Evolutionary conservation across 2,113 vertebrate species (phyloP), one percentile per base, ranked within the genome.

Genomic region (Dasypus novemcinctus): DNA sequence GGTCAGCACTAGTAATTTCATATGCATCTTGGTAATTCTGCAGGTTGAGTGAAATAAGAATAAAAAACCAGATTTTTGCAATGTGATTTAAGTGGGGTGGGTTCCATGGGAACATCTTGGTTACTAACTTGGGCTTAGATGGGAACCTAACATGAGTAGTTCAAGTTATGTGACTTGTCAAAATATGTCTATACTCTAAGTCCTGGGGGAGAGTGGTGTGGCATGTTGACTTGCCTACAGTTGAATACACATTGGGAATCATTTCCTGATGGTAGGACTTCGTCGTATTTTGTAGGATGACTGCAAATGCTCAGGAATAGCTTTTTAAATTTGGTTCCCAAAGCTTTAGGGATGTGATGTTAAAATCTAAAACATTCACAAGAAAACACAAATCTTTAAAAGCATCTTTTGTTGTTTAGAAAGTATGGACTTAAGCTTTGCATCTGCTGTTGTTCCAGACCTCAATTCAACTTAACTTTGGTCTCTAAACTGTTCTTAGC

Each of bases 1-100:
- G 97, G 57, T n/a, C 97, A 97, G 96, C 98, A 97, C 64, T 91
- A 94, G 93, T 94, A 90, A 96, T 97, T 98, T 97, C 97, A 94
- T 98, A 89, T 83, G 78, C 66, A 80, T 29, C 61, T 94, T 95
- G 93, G 84, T 69, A 71, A 80, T 96, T 97, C 93, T 95, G 75
- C 90, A 96, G 96, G 63, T 95, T 5, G 89, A 94, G 88, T 95
- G 81, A 93, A 81, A 87, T 95, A 0, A n/a, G 27, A 61, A 59
- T 21, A 61, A 85, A 90, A 92, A 71, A 74, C 25, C 64, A 81
- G 13, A 72, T 97, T 95, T 93, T 95, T 74, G 29, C 94, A 96
- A 93, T 89, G 97, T 97, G 92, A 95, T 95, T 85, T 43, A 74
- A 96, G 43, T 90, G 79, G 41, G 68, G 43, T 75, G 93, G 92